Evolutionary conservation across 2,888 invertebrate genomes (phyloP), one percentile per base, ranked within the genome.

Genomic region (Euzetes globulus): DNA sequence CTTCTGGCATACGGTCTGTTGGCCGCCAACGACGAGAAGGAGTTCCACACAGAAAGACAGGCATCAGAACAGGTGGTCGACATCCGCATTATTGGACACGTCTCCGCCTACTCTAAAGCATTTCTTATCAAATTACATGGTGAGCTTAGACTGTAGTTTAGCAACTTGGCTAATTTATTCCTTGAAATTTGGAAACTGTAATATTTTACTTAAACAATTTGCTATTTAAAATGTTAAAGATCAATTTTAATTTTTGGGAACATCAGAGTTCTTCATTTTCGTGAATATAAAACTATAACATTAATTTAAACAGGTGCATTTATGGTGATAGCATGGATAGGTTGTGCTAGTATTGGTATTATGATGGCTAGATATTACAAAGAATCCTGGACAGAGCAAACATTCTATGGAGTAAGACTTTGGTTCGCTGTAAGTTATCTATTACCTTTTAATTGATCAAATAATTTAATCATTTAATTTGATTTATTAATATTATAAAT

Each of bases 341-440:
- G 92, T 1, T 88, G 91, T 0, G 91, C 93, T 0, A 91, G 92
- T 0, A 81, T 92, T 60, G 94, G 93, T 27, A 93, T 94, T 77
- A 84, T 94, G 25, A 83, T 94, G 11, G 94, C 94, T 0, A 86
- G 94, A 78, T 94, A 94, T 82, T 94, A 90, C 85, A 89, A 91
- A 80, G 89, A 91, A 81, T 93, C 93, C 0, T 94, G 94, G 93
- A 90, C 91, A 45, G 89, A 89, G 41, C 88, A 87, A 77, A 88
- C 88, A 77, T 82, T 91, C 3, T 92, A 90, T 78, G 92, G 92
- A 77, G 92, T 92, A 82, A 94, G 94, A 82, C 87, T 92, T 77
- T 96, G 95, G 95, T 95, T 96, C 84, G 91, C 90, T 79, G 93
- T 94, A 86, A 88, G 90, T 76, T n/a, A n/a, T 17, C 17, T n/a